Base-by-base conservation (phyloP, 2,888 invertebrate genomes). In the Furcula furcula region DNA sequence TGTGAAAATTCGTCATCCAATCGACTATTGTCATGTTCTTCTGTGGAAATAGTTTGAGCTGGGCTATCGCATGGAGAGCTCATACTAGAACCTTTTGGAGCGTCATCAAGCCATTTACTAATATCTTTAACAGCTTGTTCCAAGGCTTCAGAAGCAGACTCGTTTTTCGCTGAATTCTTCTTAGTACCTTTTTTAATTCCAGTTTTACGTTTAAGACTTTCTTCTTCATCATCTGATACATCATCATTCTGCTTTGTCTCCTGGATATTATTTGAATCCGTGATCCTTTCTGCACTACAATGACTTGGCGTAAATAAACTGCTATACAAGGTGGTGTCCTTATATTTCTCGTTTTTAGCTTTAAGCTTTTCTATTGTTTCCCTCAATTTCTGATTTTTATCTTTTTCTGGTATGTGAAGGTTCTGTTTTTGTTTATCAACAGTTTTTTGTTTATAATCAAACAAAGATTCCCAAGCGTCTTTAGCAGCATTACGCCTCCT, bases 21-120 rank as follows among this genome's bases (percentile, higher is more conserved):
- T 0, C 86, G 72, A 75, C 81, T 72, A 74, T 87, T 69, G 69
- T 91, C 67, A 65, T 80, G 75, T 55, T 94, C 93, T 64, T 94
- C 93, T 2, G 92, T 84, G 21, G 88, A 84, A 46, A 92, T 90
- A 25, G 92, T 92, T 41, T 91, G 91, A 1, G 93, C 91, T 0
- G 95, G 95, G 73, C 94, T 95, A 59, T 94, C 94, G 4, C 93
- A 93, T 0, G 95, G 94, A 1, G 95, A 95, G 55, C 94, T 95
- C 47, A 93, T 92, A 55, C 93, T 93, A 0, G 94, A 91, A 43
- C 93, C 91, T 52, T 93, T 92, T 0, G 96, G 95, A 0, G 95
- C 94, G 57, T 95, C 95, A 62, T 96, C 95, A 40, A 97, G 79
- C 95, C 96, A 96, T 62, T 95, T 95, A 69, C 95, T 96, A 23